These are phyloP conservation scores for Morpho helenor DNA, from an alignment of 2,888 invertebrate genomes.

Conservation along the genomic window DNA sequence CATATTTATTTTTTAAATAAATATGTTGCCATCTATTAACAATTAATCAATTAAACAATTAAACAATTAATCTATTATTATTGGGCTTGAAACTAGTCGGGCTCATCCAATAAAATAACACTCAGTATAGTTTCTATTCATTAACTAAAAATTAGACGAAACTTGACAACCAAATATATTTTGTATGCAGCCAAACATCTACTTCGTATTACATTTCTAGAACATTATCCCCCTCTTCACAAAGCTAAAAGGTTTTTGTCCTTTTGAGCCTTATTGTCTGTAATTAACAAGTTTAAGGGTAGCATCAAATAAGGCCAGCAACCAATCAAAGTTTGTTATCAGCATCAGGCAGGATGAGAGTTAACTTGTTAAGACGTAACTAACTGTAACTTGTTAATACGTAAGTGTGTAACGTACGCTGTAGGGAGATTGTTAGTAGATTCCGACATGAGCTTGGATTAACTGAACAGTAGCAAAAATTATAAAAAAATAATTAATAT, in stretches of 20 bases:
- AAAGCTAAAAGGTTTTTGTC: not conserved
- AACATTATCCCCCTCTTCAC: no score
- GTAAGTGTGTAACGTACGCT: conserved; percentile 4
- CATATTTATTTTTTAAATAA: no score
- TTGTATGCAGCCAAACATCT: no score
- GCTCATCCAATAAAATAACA: not conserved
- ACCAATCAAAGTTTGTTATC: conserved; percentile 18
- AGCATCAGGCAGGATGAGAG: conserved; percentile 2
- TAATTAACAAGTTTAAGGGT: conserved; percentile 8
- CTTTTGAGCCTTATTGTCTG: not conserved
- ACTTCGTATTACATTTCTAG: no score
- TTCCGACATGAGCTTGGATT: not conserved
- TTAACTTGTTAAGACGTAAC: conserved; percentile 4
- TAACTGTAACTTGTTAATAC: not conserved
- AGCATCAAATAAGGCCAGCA: conserved; percentile 1
- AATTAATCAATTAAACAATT: no score
- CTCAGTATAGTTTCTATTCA: not conserved
- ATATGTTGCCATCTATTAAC: no score
- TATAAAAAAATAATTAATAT: no score
- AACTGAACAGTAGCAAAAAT: no score
- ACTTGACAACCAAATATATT: no score
- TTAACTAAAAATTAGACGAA: no score
- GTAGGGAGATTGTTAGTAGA: not conserved
- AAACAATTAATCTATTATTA: no score
- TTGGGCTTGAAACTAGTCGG: no score